Conservation (phyloP, 2,888 invertebrate genomes). For the Amblyjoppa fuscipennis region DNA sequence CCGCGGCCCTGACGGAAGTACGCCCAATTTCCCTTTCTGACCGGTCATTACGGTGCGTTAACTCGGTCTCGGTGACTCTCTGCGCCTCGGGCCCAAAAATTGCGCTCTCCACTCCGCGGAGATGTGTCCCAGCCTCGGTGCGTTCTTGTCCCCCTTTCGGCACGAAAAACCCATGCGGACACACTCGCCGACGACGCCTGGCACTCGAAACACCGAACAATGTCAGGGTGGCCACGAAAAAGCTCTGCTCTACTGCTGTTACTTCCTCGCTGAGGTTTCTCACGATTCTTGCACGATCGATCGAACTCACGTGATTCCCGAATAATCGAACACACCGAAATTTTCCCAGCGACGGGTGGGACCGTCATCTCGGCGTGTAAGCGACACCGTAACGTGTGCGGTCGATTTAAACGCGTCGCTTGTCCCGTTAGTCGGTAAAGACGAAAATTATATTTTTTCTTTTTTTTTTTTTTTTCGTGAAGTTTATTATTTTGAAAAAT, state of each 20-base stretch:
- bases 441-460: too few species aligned
- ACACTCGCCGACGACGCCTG: slow-evolving; percentile 8
- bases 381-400: not conserved
- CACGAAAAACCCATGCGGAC: slow-evolving; percentile 20
- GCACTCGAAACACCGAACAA: slow-evolving; percentile 25
- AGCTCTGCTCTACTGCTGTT: slow-evolving; percentile 52
- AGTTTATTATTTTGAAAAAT: not conserved
- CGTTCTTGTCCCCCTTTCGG: not conserved
- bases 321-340: slow-evolving; percentile 24
- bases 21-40: slow-evolving; percentile 71
- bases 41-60: slow-evolving; percentile 67
- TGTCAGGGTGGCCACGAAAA: slow-evolving; percentile 45
- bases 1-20: slow-evolving; percentile 68
- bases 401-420: not conserved
- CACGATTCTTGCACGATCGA: slow-evolving; percentile 37
- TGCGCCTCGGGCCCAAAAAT: slow-evolving; percentile 1
- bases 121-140: not conserved
- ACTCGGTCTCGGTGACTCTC: slow-evolving; percentile 60
- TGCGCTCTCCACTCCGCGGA: not conserved
- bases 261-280: slow-evolving; percentile 36
- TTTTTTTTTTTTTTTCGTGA: too few species aligned
- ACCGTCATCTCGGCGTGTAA: not conserved
- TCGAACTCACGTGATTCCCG: slow-evolving; percentile 35
- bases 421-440: too few species aligned
- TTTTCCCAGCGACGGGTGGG: not conserved